Evolutionary conservation across 2,888 invertebrate genomes (phyloP), one percentile per base, ranked within the genome.

Genomic region (Diaphora mendica): DNA sequence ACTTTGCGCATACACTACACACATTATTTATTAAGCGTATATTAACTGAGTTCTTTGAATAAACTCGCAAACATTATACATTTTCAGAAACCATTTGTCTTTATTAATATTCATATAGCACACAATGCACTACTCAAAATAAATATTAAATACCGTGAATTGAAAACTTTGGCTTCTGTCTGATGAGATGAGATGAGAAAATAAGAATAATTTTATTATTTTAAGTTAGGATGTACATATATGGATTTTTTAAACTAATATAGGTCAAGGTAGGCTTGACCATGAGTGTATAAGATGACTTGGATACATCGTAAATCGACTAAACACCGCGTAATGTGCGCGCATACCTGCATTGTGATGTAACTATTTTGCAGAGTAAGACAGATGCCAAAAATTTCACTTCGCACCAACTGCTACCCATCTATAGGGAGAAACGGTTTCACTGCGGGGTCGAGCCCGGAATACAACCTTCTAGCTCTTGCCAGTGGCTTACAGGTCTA

Each of bases 321-420:
- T 80, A 84, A 89, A 86, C 81, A 86, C 85, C 79, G 81, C 80
- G 65, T 83, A 82, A 80, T 83, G 86, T 86, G 85, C 82, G 82
- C 82, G 85, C 84, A 86, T 91, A 93, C 92, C 94, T 94, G 95
- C 95, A 95, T 84, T 90, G 89, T 95, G 94, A 92, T 89, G 90
- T 92, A 94, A 95, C 89, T 82, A 86, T 88, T 90, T 93, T 90
- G 94, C 93, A 89, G 92, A 92, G 88, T 87, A 89, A 90, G 90
- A 89, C 87, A 81, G 89, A 87, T 94, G 94, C 93, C 94, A 94
- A 94, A 55, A 91, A 91, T 89, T 90, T 91, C 87, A 88, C 88
- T 91, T 85, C 78, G 85, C 84, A 83, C 83, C 84, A 82, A 84
- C 84, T 86, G 82, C 81, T 78, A 79, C 85, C 77, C 82, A 80